Percentiles rank a stretch among this genome's conserved stretches.
Conservation (phyloP, 2,113 vertebrate genomes). For the Abramis brama region DNA sequence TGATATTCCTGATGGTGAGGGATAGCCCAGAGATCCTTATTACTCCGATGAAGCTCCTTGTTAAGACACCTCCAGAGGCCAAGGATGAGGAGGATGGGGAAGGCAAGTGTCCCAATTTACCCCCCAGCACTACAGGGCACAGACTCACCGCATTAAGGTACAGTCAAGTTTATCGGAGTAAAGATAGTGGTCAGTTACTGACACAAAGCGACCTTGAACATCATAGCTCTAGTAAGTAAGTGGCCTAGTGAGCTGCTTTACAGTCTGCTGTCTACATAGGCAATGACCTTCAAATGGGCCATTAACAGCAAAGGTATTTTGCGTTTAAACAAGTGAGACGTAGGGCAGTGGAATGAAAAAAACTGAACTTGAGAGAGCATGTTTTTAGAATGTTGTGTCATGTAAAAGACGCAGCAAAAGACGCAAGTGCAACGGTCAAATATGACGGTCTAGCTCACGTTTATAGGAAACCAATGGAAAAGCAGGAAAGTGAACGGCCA, state of each 20-base stretch:
- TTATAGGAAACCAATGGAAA: not conserved
- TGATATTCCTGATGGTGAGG: conserved; percentile 37
- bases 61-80: conserved; percentile 39
- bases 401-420: not conserved
- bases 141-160: conserved; percentile 25
- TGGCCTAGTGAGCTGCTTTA: not conserved
- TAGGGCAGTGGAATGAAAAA: not conserved
- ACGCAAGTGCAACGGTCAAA: not conserved
- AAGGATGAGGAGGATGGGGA: conserved; percentile 17
- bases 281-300: not conserved
- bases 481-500: not conserved
- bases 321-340: not conserved
- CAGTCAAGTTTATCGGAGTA: not conserved
- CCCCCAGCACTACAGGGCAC: not conserved
- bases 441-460: not conserved
- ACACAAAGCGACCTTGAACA: conserved; percentile 11
- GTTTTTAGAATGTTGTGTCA: not conserved
- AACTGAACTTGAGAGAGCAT: not conserved
- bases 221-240: not conserved
- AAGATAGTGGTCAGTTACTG: not conserved
- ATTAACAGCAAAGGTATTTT: not conserved
- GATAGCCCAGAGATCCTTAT: conserved; percentile 43
- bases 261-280: not conserved
- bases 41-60: conserved; percentile 32
- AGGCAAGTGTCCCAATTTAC: not conserved